A percentile compares a stretch with the other conserved stretches of the same genome.
Conservation (phyloP, 1,140 invertebrate species). For the Hycleus cichorii region DNA sequence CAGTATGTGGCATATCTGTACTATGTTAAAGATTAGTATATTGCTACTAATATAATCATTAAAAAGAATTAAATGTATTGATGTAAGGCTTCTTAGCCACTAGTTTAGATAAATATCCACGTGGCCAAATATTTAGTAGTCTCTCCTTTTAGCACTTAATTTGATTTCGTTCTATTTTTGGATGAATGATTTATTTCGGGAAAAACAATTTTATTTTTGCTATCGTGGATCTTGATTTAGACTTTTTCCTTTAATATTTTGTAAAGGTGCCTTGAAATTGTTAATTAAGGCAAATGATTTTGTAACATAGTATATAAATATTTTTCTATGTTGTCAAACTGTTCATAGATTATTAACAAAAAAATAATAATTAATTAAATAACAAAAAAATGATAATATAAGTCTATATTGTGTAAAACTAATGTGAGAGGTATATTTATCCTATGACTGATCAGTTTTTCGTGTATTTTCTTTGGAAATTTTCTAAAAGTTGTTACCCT, state of each 20-base stretch:
- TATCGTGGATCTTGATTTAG: constrained; percentile 30
- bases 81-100: constrained; percentile 36
- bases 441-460: constrained; percentile 32
- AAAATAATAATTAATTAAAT: constrained; percentile 15
- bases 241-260: constrained; percentile 24
- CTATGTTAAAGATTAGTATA: constrained; percentile 24
- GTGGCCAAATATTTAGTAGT: constrained; percentile 34
- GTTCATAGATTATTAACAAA: constrained; percentile 35
- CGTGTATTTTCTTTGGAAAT: constrained; percentile 29
- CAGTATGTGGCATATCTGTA: constrained; percentile 24
- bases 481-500: constrained; percentile 34
- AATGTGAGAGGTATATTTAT: constrained; percentile 34
- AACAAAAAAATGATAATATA: neutral
- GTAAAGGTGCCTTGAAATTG: constrained; percentile 40
- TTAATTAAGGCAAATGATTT: constrained; percentile 41
- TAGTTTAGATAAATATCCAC: constrained; percentile 35
- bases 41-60: constrained; percentile 27
- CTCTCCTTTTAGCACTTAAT: constrained; percentile 19
- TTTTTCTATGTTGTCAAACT: constrained; percentile 45
- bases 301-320: constrained; percentile 43
- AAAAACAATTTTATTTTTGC: constrained; percentile 15
- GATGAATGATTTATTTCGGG: neutral
- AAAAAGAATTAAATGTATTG: constrained; percentile 33
- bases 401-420: constrained; percentile 29
- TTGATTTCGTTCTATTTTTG: constrained; percentile 4